Evolutionary conservation across 1,140 invertebrate genomes (phyloP).

Genomic region (Scaptomyza graminum): DNA sequence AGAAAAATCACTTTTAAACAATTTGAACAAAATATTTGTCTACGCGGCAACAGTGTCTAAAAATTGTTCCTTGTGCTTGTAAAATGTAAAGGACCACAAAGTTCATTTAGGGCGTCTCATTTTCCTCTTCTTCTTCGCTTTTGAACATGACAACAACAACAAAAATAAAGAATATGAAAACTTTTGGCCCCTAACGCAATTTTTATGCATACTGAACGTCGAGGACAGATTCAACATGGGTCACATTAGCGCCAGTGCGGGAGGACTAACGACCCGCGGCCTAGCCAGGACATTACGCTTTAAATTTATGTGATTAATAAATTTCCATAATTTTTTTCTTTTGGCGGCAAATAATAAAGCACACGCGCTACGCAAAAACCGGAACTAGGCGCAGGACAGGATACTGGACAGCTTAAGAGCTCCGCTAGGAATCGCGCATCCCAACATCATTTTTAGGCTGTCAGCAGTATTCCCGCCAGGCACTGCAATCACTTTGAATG

Average conservation of each 20-base stretch:
- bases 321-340: conserved; percentile 73
- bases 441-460: conserved; percentile 50
- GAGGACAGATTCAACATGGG: conserved; percentile 63
- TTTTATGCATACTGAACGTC: conserved; percentile 63
- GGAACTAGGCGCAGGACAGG: conserved; percentile 36
- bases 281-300: conserved; percentile 68
- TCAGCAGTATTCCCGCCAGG: conserved; percentile 50
- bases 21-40: conserved; percentile 76
- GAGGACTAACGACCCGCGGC: conserved; percentile 54
- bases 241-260: conserved; percentile 63
- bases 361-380: conserved; percentile 14
- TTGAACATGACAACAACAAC: conserved; percentile 1
- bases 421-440: conserved; percentile 30
- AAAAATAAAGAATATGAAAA: conserved; percentile 6
- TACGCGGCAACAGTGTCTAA: conserved; percentile 59
- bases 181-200: conserved; percentile 64
- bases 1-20: conserved; percentile 73
- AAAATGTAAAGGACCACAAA: conserved; percentile 65
- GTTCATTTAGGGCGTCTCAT: conserved; percentile 66
- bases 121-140: neutral
- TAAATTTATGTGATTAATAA: conserved; percentile 82
- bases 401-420: conserved; percentile 24
- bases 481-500: conserved; percentile 28
- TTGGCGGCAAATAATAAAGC: conserved; percentile 52
- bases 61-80: conserved; percentile 19